Conservation (phyloP, 1,140 invertebrate genomes). For the Listronotus oregonensis region DNA sequence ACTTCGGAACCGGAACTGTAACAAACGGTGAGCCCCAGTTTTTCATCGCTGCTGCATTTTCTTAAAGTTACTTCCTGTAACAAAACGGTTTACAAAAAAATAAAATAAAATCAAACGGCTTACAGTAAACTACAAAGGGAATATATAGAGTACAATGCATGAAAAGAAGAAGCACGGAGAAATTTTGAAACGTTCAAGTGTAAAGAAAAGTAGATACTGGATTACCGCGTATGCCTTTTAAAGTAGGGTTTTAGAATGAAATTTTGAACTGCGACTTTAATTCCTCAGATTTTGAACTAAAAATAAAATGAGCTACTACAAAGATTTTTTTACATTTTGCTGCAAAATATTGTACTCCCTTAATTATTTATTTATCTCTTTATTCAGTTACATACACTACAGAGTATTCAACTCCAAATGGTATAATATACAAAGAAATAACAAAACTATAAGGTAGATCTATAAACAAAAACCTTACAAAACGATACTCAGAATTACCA, state of each 20-base stretch:
- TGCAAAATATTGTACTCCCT: no score
- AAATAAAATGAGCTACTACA: no score
- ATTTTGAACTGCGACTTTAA: no score
- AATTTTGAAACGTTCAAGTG: slow-evolving; percentile 7
- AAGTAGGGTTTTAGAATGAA: slow-evolving; percentile 5
- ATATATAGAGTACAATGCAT: slow-evolving; percentile 9
- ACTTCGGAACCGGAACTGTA: slow-evolving; percentile 67
- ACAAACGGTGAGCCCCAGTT: slow-evolving; percentile 72
- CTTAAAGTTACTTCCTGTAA: slow-evolving; percentile 72
- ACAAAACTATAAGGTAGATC: no score
- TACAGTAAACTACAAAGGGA: slow-evolving; percentile 7
- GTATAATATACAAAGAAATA: no score
- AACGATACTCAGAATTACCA: no score
- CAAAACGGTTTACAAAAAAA: slow-evolving; percentile 35
- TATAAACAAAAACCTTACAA: no score
- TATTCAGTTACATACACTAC: no score
- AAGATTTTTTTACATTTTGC: no score
- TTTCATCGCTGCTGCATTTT: slow-evolving; percentile 63
- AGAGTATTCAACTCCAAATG: no score
- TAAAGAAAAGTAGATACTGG: slow-evolving; percentile 6
- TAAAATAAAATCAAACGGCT: slow-evolving; percentile 21
- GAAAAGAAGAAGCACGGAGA: background rate
- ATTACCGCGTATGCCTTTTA: slow-evolving; percentile 20
- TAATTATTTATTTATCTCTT: no score
- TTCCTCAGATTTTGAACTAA: no score